Evolutionary conservation across 2,797 vertebrate genomes (phyloP).

Genomic region (Halcyon leucocephala): DNA sequence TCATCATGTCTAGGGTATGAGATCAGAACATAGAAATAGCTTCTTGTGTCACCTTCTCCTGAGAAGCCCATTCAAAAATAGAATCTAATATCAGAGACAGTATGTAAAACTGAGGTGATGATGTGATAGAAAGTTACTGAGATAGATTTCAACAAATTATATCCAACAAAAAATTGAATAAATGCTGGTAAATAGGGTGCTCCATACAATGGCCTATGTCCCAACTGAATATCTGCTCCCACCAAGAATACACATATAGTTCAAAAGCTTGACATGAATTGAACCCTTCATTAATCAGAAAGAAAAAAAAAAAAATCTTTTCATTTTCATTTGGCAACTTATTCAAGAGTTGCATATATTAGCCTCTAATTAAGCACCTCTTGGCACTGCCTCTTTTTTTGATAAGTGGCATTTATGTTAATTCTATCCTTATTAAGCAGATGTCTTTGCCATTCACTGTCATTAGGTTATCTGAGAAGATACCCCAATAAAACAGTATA

Average conservation of each 20-base stretch:
- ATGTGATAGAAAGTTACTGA: not conserved
- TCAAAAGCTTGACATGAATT: not conserved
- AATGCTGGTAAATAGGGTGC: not conserved
- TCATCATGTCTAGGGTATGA: constrained; percentile 33
- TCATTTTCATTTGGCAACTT: constrained; percentile 2
- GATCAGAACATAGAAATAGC: constrained; percentile 59
- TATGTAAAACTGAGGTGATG: not conserved
- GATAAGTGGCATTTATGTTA: constrained; percentile 28
- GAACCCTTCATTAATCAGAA: not conserved
- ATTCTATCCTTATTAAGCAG: constrained; percentile 29
- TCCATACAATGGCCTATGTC: not conserved
- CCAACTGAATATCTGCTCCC: not conserved
- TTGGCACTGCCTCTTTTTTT: constrained; percentile 1
- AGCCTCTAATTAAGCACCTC: constrained; percentile 28
- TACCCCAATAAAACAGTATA: not conserved
- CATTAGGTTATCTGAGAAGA: constrained; percentile 17
- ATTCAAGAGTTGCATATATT: not conserved
- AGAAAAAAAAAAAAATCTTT: not conserved
- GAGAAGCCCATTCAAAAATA: constrained; percentile 21
- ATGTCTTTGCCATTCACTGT: constrained; percentile 7
- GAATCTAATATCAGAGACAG: not conserved
- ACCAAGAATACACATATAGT: not conserved
- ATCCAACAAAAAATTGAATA: not conserved
- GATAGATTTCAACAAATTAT: not conserved
- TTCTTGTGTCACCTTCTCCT: constrained; percentile 25